Evolutionary conservation across 2,888 invertebrate species (phyloP).

Genomic region (Lepeophtheirus nordmannii): DNA sequence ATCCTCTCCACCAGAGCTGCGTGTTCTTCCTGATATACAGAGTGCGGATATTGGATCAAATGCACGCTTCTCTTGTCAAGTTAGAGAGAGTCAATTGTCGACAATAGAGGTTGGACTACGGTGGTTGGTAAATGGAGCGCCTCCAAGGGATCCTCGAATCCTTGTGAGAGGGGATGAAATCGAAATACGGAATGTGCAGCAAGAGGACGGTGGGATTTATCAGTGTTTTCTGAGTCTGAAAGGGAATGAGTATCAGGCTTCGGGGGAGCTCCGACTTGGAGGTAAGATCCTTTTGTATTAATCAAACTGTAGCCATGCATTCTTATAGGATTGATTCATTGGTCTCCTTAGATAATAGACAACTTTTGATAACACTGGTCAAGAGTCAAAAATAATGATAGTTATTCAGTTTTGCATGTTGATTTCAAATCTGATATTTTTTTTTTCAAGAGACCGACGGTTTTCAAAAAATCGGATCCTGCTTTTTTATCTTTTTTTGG

Average conservation of each 20-base stretch:
- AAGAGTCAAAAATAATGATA: no score
- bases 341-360: no score
- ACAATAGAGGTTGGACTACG: no score
- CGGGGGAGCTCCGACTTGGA: constrained; percentile 9
- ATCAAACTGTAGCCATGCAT: not conserved
- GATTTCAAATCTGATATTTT: no score
- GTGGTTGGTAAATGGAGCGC: no score
- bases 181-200: constrained; percentile 6
- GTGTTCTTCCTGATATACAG: constrained; percentile 9
- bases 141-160: not conserved
- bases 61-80: constrained; percentile 9
- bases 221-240: constrained; percentile 9
- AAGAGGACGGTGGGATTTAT: constrained; percentile 10
- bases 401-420: no score
- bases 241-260: constrained; percentile 3
- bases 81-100: not conserved
- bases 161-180: constrained; percentile 4
- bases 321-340: no score
- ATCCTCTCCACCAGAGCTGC: not conserved
- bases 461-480: no score
- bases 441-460: no score
- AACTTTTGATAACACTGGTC: no score
- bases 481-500: no score
- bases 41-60: constrained; percentile 13
- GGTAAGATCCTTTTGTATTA: not conserved